Percentiles rank a stretch among this genome's conserved stretches.
These are phyloP conservation scores for Deladenus siricidicola DNA, from an alignment of 2,888 invertebrate genomes.

Conservation along the genomic window DNA sequence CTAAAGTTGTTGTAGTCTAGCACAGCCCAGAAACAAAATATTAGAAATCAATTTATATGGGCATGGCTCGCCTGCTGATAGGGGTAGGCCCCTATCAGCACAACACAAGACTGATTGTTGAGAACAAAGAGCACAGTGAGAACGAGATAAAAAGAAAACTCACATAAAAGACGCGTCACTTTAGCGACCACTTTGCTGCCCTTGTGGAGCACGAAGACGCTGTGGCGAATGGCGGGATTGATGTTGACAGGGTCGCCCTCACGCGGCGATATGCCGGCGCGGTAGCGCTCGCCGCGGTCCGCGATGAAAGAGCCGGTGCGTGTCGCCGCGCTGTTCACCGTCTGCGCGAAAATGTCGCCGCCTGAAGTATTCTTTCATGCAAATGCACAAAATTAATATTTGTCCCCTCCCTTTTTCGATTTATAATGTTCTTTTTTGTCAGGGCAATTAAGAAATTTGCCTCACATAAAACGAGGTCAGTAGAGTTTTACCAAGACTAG, in stretches of 20 bases:
- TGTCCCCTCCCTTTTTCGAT: no score
- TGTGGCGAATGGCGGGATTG: conserved; percentile 61
- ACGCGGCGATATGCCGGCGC: conserved; percentile 20
- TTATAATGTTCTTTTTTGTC: no score
- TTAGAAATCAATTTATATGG: no score
- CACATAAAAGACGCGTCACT: conserved; percentile 65
- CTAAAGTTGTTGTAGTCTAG: conserved; percentile 48
- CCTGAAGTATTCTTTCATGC: conserved; percentile 53
- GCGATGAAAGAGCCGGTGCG: conserved; percentile 63
- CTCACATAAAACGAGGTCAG: no score
- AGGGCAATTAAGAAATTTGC: no score
- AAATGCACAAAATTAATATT: no score
- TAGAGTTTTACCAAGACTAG: no score
- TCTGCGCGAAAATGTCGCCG: conserved; percentile 65
- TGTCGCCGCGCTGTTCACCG: conserved; percentile 55
- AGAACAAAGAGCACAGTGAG: no score
- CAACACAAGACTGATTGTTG: no score
- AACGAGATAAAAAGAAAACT: conserved; percentile 32
- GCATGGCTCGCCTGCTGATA: no score
- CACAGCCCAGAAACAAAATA: background rate
- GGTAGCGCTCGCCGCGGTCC: conserved; percentile 57
- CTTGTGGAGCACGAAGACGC: conserved; percentile 63
- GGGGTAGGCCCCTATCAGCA: no score
- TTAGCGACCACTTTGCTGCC: conserved; percentile 66
- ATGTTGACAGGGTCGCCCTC: conserved; percentile 57